Base-by-base conservation (phyloP, 2,888 invertebrate genomes). In the Ctena decussata region DNA sequence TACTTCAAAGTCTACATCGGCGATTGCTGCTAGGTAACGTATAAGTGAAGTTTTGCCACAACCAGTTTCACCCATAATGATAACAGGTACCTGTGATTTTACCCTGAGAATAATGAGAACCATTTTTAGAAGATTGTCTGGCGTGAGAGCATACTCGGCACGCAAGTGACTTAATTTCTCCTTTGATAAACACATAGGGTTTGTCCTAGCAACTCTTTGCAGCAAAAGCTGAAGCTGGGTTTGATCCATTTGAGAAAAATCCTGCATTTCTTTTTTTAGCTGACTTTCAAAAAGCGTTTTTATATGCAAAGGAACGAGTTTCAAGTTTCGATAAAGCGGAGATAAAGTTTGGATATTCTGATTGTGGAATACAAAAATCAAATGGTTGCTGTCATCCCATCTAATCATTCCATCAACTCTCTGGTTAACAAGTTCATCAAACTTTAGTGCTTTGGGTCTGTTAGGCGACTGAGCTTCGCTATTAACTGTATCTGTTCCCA, bases 1-100 rank as follows among this genome's bases (percentile, higher is more conserved):
- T 0, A 92, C 85, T 18, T 85, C 78, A 39, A 92, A 89, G 0
- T 85, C 39, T 0, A 91, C 84, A 46, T 82, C 91, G 82, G 88
- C 90, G 21, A 91, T 82, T 30, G 60, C 57, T 0, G 92, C 89
- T 1, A 92, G 85, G 71, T 89, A 92, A 27, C 87, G 73, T 21
- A 93, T 89, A 0, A 93, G 84, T 3, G 92, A 92, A 8, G 93
- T 93, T 82, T 93, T 93, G 12, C 93, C 93, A 89, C 93, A 93
- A 2, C 93, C 93, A 1, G 93, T 93, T 82, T 93, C 93, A 15
- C 93, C 92, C 92, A 93, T 93, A 0, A 93, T 85, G 18, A 93
- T 73, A 1, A 93, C 89, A 44, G 93, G 93, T 8, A 92, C 84
- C 41, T 80, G 65, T 18, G 91, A 87, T 76, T 87, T 89, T 0